Evolutionary conservation across 2,113 vertebrate species (phyloP).

Genomic region (Baryphthengus martii): DNA sequence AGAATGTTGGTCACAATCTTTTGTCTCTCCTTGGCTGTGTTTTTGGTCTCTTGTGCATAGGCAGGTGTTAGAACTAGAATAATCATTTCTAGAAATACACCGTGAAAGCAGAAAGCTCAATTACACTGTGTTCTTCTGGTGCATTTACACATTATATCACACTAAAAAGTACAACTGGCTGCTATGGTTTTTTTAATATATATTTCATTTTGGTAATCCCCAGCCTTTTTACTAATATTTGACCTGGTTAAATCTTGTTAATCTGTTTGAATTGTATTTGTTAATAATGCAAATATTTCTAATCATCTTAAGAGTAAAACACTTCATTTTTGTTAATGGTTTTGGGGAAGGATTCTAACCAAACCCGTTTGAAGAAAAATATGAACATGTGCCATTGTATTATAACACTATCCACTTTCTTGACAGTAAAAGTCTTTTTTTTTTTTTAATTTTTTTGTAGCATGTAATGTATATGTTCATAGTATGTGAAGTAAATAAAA

Average conservation of each 20-base stretch:
- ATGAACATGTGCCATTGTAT: conserved; percentile 93
- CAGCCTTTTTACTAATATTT: conserved; percentile 78
- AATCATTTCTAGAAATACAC: conserved; percentile 65
- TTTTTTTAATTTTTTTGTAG: conserved; percentile 82
- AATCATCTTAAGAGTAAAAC: conserved; percentile 74
- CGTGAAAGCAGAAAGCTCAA: conserved; percentile 62
- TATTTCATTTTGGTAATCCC: conserved; percentile 75
- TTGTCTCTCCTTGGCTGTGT: conserved; percentile 51
- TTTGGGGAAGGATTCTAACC: conserved; percentile 73
- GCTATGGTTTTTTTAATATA: conserved; percentile 75
- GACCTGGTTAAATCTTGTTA: conserved; percentile 78
- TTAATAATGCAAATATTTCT: conserved; percentile 82
- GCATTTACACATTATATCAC: conserved; percentile 70
- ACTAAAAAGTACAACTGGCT: conserved; percentile 76
- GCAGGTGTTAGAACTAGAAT: conserved; percentile 67
- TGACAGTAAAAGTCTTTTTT: conserved; percentile 78
- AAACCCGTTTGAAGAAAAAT: conserved; percentile 80
- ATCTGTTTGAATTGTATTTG: conserved; percentile 78
- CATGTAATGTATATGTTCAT: conserved; percentile 91
- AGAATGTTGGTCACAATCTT: conserved; percentile 57
- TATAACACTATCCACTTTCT: conserved; percentile 94
- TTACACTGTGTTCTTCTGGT: conserved; percentile 66
- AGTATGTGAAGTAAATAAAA: conserved; percentile 92
- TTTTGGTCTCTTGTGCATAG: conserved; percentile 65
- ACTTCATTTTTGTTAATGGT: conserved; percentile 74